Percentiles rank a stretch among this genome's conserved stretches.
Evolutionary conservation across 1,140 invertebrate genomes (phyloP).

Genomic region (Colletes latitarsis): DNA sequence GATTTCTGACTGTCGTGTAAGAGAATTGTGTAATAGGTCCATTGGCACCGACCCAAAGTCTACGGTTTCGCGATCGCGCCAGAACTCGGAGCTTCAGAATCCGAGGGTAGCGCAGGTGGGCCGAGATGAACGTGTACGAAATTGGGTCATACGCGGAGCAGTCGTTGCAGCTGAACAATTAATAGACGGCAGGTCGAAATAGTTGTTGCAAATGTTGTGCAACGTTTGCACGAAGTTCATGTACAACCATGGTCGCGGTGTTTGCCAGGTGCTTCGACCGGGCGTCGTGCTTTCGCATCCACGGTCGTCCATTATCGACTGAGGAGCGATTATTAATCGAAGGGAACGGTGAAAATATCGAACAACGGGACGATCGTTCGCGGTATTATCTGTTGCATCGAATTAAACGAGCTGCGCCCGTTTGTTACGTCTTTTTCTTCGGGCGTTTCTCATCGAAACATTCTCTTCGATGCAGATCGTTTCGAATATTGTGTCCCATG

Average conservation of each 20-base stretch:
- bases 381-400: not conserved
- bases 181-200: not conserved
- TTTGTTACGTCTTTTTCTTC: not conserved
- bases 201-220: slow-evolving; percentile 12
- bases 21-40: slow-evolving; percentile 56
- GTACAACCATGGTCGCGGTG: not conserved
- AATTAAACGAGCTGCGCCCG: not conserved
- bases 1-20: slow-evolving; percentile 53
- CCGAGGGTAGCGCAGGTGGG: slow-evolving; percentile 14
- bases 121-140: slow-evolving; percentile 58
- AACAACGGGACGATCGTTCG: not conserved
- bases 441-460: not conserved
- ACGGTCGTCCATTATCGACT: no score
- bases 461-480: not conserved
- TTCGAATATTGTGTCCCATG: not conserved
- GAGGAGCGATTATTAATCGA: no score
- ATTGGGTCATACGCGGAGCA: slow-evolving; percentile 54
- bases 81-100: slow-evolving; percentile 7
- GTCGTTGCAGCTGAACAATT: slow-evolving; percentile 26
- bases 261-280: not conserved
- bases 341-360: not conserved
- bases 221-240: not conserved
- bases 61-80: slow-evolving; percentile 35
- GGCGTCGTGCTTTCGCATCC: not conserved
- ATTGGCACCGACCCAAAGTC: slow-evolving; percentile 67